phyloP scores from a whole-genome alignment of 2,113 vertebrate species.

The Amia ocellicauda region DNA sequence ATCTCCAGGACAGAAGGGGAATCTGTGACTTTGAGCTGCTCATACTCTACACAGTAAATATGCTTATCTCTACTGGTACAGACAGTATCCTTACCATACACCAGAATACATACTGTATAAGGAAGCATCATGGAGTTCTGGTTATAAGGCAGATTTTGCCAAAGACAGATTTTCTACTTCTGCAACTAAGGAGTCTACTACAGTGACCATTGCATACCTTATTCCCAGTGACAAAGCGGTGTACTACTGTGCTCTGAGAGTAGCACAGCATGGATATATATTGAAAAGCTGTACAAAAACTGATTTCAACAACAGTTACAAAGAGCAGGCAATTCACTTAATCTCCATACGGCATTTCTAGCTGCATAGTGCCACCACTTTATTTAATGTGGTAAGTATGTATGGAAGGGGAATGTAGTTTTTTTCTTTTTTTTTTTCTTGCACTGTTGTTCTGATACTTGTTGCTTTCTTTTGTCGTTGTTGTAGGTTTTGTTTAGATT shows the following conservation, averaged over 20 bases:
- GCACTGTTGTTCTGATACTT: neutral
- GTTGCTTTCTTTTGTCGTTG: neutral
- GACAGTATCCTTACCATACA: constrained; percentile 3
- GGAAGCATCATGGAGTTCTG: neutral
- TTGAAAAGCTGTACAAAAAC: constrained; percentile 12
- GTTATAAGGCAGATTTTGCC: no score
- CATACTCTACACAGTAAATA: neutral
- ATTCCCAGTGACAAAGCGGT: constrained; percentile 1
- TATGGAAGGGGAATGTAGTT: no score
- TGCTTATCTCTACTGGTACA: constrained; percentile 3
- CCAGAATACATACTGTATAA: neutral
- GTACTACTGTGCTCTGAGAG: constrained; percentile 17
- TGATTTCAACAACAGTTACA: neutral
- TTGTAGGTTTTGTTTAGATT: no score
- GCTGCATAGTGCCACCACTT: neutral
- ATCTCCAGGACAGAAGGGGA: neutral
- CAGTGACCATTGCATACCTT: constrained; percentile 1
- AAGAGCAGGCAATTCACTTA: neutral
- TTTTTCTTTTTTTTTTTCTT: neutral
- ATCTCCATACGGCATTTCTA: no score
- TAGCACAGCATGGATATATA: neutral
- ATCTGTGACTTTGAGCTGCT: constrained; percentile 4
- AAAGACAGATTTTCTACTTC: neutral
- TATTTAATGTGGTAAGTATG: neutral
- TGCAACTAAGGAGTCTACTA: neutral